Evolutionary conservation across 2,888 invertebrate species (phyloP), one percentile per base, ranked within the genome.

Genomic region (Eupithecia subfuscata): DNA sequence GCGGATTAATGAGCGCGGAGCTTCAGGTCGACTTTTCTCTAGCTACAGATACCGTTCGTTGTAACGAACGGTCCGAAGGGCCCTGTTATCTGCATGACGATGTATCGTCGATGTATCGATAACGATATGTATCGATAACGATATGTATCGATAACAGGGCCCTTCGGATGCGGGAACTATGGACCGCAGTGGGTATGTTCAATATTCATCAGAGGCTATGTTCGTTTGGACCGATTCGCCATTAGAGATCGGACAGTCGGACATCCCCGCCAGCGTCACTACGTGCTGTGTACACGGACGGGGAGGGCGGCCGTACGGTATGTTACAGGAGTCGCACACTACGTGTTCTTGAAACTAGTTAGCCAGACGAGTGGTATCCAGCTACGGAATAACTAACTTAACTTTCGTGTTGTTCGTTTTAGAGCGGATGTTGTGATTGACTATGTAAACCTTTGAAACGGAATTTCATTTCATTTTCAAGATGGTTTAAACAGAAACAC

Each of bases 261-360:
- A 25, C 56, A 56, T n/a, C 56, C 52, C 5, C 22, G 22, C 56
- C 52, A 56, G 56, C n/a, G 9, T n/a, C n/a, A 12, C 56, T 25
- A 60, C 56, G 56, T 60, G 52, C n/a, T 56, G 56, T 60, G 56
- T 22, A 60, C 56, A 22, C 56, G 25, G 12, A 14, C 25, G 12
- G 56, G 56, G 11, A 3, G 56, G 56, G 56, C 11, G 56, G 56
- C n/a, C 60, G 52, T 11, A 1, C n/a, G 25, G 60, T 60, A 12
- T 78, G 74, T 76, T 78, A 77, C 72, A 68, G 74, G 64, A 77
- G 79, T 74, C 78, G 71, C 79, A 80, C 79, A 75, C 75, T 75
- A 79, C 77, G 79, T 81, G 80, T 71, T 80, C 2, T 77, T 77
- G 75, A 75, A 80, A 77, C 78, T 80, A 76, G 75, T 75, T 60